Percentiles rank a stretch among this genome's conserved stretches.
Evolutionary conservation across 2,888 invertebrate genomes (phyloP).

Genomic region (Stomorhina lunata): DNA sequence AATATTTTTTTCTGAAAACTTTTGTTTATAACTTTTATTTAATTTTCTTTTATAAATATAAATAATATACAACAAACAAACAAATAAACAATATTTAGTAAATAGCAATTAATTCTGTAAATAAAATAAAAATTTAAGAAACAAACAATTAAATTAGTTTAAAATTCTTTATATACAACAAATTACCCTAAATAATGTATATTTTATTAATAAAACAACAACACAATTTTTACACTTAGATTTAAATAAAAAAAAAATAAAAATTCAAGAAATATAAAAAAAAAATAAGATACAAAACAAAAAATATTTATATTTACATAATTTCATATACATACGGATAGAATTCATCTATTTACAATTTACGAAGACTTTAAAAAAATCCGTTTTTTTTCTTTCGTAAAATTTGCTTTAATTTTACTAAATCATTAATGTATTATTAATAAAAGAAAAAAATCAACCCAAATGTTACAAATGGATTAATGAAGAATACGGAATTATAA

Average conservation of each 20-base stretch:
- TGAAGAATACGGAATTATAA: slow-evolving; percentile 35
- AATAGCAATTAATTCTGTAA: slow-evolving; percentile 47
- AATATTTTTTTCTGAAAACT: slow-evolving; percentile 11
- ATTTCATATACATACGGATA: slow-evolving; percentile 46
- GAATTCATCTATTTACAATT: slow-evolving; percentile 63
- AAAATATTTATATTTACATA: slow-evolving; percentile 60
- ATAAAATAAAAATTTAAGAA: slow-evolving; percentile 35
- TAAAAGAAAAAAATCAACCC: slow-evolving; percentile 30
- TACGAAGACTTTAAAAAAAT: slow-evolving; percentile 42
- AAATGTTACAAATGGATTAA: slow-evolving; percentile 42
- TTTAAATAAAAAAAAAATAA: slow-evolving; percentile 42
- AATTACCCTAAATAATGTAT: slow-evolving; percentile 52
- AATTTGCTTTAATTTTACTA: slow-evolving; percentile 51
- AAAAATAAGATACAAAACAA: slow-evolving; percentile 7
- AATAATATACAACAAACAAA: slow-evolving; percentile 2
- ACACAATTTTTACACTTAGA: slow-evolving; percentile 62
- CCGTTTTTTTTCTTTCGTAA: slow-evolving; percentile 48
- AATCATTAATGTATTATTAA: slow-evolving; percentile 48
- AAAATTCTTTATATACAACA: slow-evolving; percentile 38
- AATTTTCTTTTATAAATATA: slow-evolving; percentile 20
- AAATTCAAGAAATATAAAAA: slow-evolving; percentile 13
- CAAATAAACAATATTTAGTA: slow-evolving; percentile 16
- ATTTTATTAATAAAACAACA: slow-evolving; percentile 53
- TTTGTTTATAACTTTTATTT: slow-evolving; percentile 38
- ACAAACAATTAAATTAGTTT: too few species aligned